Percentiles rank a stretch among this genome's conserved stretches.
Evolutionary conservation across 2,113 vertebrate genomes (phyloP).

Genomic region (Pollachius pollachius): DNA sequence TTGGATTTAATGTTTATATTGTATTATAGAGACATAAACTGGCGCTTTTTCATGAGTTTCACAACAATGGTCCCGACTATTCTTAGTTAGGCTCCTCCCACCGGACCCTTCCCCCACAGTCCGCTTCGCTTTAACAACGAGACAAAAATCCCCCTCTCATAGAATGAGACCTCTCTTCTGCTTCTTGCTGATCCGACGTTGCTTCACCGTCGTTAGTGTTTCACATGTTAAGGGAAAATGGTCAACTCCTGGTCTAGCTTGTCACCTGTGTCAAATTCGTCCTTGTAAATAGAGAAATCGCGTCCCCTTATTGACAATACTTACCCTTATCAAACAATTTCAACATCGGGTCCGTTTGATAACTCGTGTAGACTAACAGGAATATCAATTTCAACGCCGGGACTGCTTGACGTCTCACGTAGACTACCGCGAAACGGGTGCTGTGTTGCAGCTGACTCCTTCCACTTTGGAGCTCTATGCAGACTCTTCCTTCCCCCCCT

Average conservation of each 20-base stretch:
- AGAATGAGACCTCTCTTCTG: constrained; percentile 34
- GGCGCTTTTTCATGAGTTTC: constrained; percentile 7
- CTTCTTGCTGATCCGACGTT: constrained; percentile 9
- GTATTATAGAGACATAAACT: too few relatives aligned
- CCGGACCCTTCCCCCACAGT: constrained; percentile 32
- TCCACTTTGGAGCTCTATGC: not conserved
- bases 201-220: not conserved
- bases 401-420: too few relatives aligned
- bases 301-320: constrained; percentile 25
- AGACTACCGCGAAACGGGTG: too few relatives aligned
- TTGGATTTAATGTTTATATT: too few relatives aligned
- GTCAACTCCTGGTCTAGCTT: too few relatives aligned
- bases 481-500: constrained; percentile 26
- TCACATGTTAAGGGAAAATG: not conserved
- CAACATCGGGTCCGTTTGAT: not conserved
- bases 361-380: too few relatives aligned
- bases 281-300: not conserved
- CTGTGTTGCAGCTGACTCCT: not conserved
- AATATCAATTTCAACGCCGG: constrained; percentile 13
- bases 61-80: constrained; percentile 21
- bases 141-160: constrained; percentile 30
- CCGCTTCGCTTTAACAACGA: constrained; percentile 11
- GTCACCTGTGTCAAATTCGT: not conserved
- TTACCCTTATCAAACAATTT: constrained; percentile 37
- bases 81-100: constrained; percentile 48